Percentiles rank a stretch among this genome's conserved stretches.
These are phyloP conservation scores for Pristionchus fissidentatus DNA, from an alignment of 2,888 invertebrate species.

Conservation along the genomic window DNA sequence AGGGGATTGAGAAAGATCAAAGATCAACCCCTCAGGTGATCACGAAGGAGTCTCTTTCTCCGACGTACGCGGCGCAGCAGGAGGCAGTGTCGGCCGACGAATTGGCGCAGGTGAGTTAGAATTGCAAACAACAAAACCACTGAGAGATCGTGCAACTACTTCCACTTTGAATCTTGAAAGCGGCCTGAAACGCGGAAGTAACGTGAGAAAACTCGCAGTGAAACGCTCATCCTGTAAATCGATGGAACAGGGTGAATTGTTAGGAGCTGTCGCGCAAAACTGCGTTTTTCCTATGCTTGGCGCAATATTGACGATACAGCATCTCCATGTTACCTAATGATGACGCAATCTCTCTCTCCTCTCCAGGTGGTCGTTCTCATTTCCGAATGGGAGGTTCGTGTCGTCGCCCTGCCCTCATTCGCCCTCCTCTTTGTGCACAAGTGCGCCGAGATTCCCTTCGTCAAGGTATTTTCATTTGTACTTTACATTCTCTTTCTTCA, in stretches of 20 bases:
- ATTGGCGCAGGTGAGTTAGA: slow-evolving; percentile 52
- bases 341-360: not conserved
- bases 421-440: slow-evolving; percentile 66
- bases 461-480: slow-evolving; percentile 59
- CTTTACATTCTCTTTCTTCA: not conserved
- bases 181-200: no score
- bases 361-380: slow-evolving; percentile 67
- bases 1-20: not conserved
- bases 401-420: slow-evolving; percentile 70
- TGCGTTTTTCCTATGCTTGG: no score
- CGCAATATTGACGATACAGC: no score
- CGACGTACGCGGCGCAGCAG: slow-evolving; percentile 56
- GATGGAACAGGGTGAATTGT: no score
- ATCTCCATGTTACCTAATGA: not conserved
- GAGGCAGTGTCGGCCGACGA: slow-evolving; percentile 57
- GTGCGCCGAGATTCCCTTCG: slow-evolving; percentile 69
- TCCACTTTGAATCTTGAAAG: no score
- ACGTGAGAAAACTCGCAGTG: no score
- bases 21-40: slow-evolving; percentile 56
- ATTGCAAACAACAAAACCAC: not conserved
- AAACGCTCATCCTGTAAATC: no score
- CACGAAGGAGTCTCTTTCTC: slow-evolving; percentile 70
- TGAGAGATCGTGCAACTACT: no score
- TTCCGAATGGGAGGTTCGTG: slow-evolving; percentile 70
- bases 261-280: no score